phyloP scores from a whole-genome alignment of 2,797 vertebrate genomes.

The Alfaro cultratus region DNA sequence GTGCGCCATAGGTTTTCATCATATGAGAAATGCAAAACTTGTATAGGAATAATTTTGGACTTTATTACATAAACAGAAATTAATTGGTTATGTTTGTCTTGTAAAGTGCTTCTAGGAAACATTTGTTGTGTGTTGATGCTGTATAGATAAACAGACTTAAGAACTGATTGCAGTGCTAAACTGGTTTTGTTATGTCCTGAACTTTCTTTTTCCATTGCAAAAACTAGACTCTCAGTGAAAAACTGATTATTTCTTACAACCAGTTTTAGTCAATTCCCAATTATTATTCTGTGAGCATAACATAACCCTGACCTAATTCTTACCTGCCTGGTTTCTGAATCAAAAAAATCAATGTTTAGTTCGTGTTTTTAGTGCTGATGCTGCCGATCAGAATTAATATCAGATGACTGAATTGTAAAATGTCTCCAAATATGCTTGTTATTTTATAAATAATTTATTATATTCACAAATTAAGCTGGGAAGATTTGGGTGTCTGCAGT shows the following conservation, averaged over 20 bases:
- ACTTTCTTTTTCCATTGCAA: not conserved
- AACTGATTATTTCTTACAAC: not conserved
- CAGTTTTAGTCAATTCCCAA: not conserved
- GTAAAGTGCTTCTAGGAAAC: not conserved
- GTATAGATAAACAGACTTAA: not conserved
- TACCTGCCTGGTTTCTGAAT: not conserved
- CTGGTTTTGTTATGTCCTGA: not conserved
- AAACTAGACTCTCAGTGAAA: not conserved
- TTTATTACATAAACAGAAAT: not conserved
- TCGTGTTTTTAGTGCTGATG: not conserved
- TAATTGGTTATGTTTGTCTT: not conserved
- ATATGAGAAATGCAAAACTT: conserved; percentile 1
- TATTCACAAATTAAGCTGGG: not conserved
- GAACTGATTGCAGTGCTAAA: not conserved
- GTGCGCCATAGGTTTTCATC: conserved; percentile 43
- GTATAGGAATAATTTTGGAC: not conserved
- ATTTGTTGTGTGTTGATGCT: not conserved
- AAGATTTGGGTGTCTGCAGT: not conserved
- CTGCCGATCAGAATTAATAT: not conserved
- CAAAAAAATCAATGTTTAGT: not conserved
- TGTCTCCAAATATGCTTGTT: not conserved
- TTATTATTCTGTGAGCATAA: not conserved
- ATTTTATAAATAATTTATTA: not conserved
- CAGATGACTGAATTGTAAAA: not conserved
- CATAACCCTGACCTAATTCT: not conserved